Base-by-base conservation (phyloP, 2,113 vertebrate species). In the Chaenogobius annularis region DNA sequence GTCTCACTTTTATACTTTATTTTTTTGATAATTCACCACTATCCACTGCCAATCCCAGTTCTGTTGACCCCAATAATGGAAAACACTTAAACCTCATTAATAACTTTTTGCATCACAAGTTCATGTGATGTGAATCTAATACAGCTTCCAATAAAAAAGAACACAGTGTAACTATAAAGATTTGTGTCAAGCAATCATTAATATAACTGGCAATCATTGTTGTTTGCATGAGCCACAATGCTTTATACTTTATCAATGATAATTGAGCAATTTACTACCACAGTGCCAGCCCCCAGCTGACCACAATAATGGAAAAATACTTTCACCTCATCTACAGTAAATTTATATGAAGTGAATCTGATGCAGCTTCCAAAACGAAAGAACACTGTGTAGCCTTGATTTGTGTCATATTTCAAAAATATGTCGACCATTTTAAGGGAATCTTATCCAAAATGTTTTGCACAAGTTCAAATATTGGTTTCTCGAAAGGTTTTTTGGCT, bases 401-500 rank as follows among this genome's bases (percentile, higher is more conserved):
- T 26, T 55, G n/a, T 11, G 20, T 55, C 1, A 58, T 58, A 26
- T 58, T 58, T 26, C 35, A 62, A 37, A 62, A 54, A 54, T 19
- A 5, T 15, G 0, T 61, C 26, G 17, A 7, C 5, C 26, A 19
- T 10, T n/a, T 17, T 62, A 12, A 43, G 62, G 40, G 4, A 4
- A 15, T 1, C 31, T 44, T 11, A 13, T 43, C 54, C 22, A 62
- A 63, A 70, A 68, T 66, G 46, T 69, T 79, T 46, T 50, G 46
- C 43, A 67, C 72, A 15, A 64, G 48, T 70, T 67, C 67, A 37
- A 68, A 70, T 58, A 56, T 6, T 35, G 71, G 23, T 31, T 70
- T 22, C 31, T 56, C 58, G 14, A 48, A 58, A 19, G 44, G 11
- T 65, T 62, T 78, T 10, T 48, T 86, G 78, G 75, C 73, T 58